phyloP scores from a whole-genome alignment of 2,797 vertebrate genomes.

The Poliocrania exsul region DNA sequence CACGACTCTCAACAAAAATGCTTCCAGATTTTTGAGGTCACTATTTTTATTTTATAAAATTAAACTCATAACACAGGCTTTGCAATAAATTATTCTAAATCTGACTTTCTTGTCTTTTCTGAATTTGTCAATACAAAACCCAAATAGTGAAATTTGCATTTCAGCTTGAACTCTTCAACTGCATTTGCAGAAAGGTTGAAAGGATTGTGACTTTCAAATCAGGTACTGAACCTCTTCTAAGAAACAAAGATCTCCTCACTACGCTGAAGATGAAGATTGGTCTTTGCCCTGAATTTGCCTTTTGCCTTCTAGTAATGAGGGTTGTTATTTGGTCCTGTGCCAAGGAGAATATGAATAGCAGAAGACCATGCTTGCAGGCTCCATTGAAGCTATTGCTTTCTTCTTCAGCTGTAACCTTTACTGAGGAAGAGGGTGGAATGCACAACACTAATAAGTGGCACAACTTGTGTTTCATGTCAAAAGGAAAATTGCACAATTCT shows the following conservation, averaged over 20 bases:
- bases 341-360: neutral
- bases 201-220: neutral
- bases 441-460: neutral
- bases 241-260: neutral
- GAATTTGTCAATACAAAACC: slow-evolving; percentile 3
- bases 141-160: neutral
- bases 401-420: neutral
- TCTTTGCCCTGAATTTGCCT: neutral
- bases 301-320: neutral
- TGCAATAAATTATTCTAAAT: neutral
- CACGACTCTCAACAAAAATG: neutral
- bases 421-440: neutral
- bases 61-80: neutral
- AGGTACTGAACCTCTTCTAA: neutral
- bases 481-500: neutral
- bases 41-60: slow-evolving; percentile 37
- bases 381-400: neutral
- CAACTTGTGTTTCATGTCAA: neutral
- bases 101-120: neutral
- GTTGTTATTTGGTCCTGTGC: neutral
- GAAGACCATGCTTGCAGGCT: neutral
- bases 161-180: neutral
- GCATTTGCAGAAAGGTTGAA: slow-evolving; percentile 15
- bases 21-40: neutral
- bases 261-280: neutral